phyloP scores from a whole-genome alignment of 1,140 invertebrate genomes.

The Macrotrachela quadricornifera region DNA sequence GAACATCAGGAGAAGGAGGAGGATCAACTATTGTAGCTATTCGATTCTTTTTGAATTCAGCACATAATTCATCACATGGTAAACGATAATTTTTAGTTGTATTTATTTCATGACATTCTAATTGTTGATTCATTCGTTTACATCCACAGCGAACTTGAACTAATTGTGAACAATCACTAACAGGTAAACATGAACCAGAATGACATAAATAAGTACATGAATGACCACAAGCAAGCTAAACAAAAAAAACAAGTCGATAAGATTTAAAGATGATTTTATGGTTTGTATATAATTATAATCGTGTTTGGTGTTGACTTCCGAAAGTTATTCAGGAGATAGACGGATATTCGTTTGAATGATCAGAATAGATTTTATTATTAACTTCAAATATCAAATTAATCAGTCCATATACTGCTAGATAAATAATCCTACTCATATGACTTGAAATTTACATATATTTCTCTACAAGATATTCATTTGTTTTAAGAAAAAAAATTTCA shows the following conservation, averaged over 20 bases:
- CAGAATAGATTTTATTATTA: too few species aligned
- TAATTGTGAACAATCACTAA: slow-evolving; percentile 50
- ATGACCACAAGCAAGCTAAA: slow-evolving; percentile 40
- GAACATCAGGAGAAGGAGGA: too few species aligned
- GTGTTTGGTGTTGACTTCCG: too few species aligned
- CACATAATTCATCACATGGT: too few species aligned
- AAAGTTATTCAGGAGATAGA: too few species aligned
- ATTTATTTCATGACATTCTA: too few species aligned
- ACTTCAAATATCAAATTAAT: too few species aligned
- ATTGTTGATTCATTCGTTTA: slow-evolving; percentile 18
- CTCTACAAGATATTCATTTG: not conserved
- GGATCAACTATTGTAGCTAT: too few species aligned
- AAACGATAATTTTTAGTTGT: too few species aligned
- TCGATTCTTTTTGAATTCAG: too few species aligned
- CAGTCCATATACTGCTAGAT: too few species aligned
- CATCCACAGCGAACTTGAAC: slow-evolving; percentile 55
- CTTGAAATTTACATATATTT: not conserved
- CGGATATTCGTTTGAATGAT: too few species aligned
- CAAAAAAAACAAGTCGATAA: not conserved
- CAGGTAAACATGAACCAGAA: slow-evolving; percentile 43
- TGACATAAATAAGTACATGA: slow-evolving; percentile 54
- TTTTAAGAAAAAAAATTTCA: slow-evolving; percentile 12
- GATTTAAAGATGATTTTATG: not conserved
- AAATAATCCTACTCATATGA: not conserved
- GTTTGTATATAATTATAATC: not conserved